Evolutionary conservation across 2,888 invertebrate genomes (phyloP).

Genomic region (Acanthococcus lagerstroemiae): DNA sequence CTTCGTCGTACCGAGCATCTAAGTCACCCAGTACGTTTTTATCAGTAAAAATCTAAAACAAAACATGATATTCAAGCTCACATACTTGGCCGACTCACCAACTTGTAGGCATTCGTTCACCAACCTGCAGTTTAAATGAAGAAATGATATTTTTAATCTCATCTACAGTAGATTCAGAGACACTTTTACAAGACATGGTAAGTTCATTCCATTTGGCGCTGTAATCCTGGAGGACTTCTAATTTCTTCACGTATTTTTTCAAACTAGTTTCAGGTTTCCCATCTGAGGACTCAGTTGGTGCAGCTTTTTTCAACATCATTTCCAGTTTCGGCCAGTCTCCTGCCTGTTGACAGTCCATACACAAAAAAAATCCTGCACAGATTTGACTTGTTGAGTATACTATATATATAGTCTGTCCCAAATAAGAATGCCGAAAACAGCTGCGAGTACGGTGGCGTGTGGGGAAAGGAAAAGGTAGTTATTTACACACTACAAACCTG

Average conservation of each 20-base stretch:
- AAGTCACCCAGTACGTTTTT: constrained; percentile 26
- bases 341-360: constrained; percentile 29
- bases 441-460: too few species aligned
- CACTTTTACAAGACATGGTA: not conserved
- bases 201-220: constrained; percentile 10
- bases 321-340: constrained; percentile 29
- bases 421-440: not conserved
- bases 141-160: not conserved
- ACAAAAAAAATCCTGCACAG: constrained; percentile 31
- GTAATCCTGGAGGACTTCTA: not conserved
- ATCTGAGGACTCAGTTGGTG: not conserved
- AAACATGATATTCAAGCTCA: not conserved
- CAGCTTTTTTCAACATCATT: not conserved
- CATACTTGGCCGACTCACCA: not conserved
- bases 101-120: not conserved
- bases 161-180: not conserved
- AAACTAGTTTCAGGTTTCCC: not conserved
- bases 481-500: too few species aligned
- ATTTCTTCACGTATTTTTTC: not conserved
- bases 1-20: constrained; percentile 29
- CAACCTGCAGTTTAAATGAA: not conserved
- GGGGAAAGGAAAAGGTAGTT: too few species aligned
- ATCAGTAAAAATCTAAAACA: not conserved
- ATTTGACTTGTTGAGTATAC: not conserved
- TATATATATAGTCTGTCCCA: not conserved